A percentile compares a stretch with the other conserved stretches of the same genome.
Conservation (phyloP, 2,113 vertebrate genomes). For the Rhinolophus ferrumequinum region DNA sequence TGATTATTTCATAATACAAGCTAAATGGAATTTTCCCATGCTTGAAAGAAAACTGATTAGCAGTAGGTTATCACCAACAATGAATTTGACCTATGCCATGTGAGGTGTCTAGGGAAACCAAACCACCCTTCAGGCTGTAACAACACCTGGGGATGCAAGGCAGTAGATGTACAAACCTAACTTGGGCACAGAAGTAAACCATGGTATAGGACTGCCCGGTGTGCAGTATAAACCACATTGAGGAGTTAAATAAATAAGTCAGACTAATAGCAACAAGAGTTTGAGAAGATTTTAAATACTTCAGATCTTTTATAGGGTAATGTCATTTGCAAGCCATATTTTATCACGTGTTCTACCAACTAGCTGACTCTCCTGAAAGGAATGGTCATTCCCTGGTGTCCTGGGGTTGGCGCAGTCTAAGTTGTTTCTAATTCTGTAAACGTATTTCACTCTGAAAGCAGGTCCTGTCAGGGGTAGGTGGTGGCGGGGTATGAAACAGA, state of each 20-base stretch:
- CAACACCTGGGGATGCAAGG: background rate
- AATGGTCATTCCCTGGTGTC: background rate
- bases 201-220: background rate
- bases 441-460: background rate
- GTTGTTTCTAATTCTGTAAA: background rate
- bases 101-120: background rate
- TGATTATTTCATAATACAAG: slow-evolving; percentile 6
- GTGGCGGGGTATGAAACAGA: background rate
- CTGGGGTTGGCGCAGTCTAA: background rate
- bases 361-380: background rate
- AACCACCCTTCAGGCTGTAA: background rate
- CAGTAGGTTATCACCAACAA: background rate
- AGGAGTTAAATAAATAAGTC: background rate
- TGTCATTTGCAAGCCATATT: background rate
- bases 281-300: background rate
- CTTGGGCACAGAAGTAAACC: background rate
- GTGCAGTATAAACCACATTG: background rate
- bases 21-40: background rate
- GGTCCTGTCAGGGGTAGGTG: background rate
- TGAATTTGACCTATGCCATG: background rate
- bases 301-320: background rate
- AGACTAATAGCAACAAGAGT: background rate
- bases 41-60: slow-evolving; percentile 5
- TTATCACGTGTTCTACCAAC: background rate
- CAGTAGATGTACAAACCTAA: background rate